Base-by-base conservation (phyloP, 92 coral and sea anemone species). In the Isaurus tuberculatus region DNA sequence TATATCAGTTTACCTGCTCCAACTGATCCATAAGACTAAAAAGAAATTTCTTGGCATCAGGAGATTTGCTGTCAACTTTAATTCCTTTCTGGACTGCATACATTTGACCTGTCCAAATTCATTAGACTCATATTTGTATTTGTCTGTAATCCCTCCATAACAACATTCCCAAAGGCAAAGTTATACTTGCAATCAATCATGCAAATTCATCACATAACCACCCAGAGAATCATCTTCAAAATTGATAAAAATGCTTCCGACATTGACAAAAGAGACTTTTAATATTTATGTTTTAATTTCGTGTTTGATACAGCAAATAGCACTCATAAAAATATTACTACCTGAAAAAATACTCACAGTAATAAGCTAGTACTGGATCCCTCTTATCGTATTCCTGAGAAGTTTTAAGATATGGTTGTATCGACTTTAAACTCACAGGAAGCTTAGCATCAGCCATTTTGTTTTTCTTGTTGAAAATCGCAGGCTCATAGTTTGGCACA, bases 31-130 rank as follows among this genome's bases (percentile, higher is more conserved):
- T 95, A 23, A 88, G 87, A 19, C 87, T 61, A n/a, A 94, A 57
- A 31, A 95, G 79, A 75, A 94, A 95, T 6, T 79, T 58, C 71
- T 88, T 91, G 20, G 93, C 89, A 19, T 95, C 98, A 32, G 79
- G 87, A 55, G 95, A 87, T 72, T 94, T 95, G 58, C 94, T 91
- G 48, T 93, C 97, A 84, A 86, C 84, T 82, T 91, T 95, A 81
- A 94, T 95, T 22, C 98, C 98, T 83, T 87, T 92, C 86, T 95
- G 98, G 28, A 95, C 92, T 31, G 98, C 98, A 88, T 91, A 85
- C 73, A 89, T 91, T 7, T 94, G 94, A 58, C 95, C 98, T 95
- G 34, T 31, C 55, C 17, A 65, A 37, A 73, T n/a, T n/a, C n/a
- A n/a, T n/a, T n/a, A n/a, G n/a, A n/a, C n/a, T n/a, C n/a, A n/a